Percentiles rank a stretch among this genome's conserved stretches.
These are phyloP conservation scores for Dicaeum eximium DNA, from an alignment of 2,113 vertebrate species.

Conservation along the genomic window DNA sequence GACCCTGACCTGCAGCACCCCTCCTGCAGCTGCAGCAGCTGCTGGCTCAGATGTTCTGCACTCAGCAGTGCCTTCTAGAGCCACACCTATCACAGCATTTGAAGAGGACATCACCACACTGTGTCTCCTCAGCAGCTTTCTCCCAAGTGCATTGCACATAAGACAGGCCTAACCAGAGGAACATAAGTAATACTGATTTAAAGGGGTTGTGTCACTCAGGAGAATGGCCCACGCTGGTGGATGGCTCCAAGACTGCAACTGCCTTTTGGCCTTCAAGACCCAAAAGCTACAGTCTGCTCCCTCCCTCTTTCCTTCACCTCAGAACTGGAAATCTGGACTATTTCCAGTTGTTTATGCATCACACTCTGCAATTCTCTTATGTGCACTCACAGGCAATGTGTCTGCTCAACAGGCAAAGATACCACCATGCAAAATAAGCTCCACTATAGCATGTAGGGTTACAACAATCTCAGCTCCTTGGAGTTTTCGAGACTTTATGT, in stretches of 20 bases:
- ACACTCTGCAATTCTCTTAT: background rate
- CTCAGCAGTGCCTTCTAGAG: background rate
- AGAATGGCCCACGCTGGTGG: rapidly evolving
- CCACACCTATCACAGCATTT: rapidly evolving
- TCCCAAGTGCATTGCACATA: background rate
- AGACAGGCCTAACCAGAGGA: background rate
- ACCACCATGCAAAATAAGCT: background rate
- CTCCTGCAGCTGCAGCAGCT: rapidly evolving
- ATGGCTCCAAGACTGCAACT: background rate
- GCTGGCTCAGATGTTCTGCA: rapidly evolving
- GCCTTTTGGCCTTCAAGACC: background rate
- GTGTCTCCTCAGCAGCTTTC: background rate
- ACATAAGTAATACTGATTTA: background rate
- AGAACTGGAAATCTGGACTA: background rate
- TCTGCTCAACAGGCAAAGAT: background rate
- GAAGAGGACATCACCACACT: background rate
- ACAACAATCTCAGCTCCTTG: background rate
- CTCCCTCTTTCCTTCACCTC: background rate
- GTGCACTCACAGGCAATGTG: background rate
- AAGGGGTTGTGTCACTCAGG: background rate
- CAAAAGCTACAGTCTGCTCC: background rate
- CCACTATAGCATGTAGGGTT: background rate
- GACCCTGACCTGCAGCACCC: background rate
- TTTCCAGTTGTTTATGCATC: background rate
- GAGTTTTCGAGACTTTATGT: background rate